A percentile compares a stretch with the other conserved stretches of the same genome.
Conservation (phyloP, 2,113 vertebrate species). For the Sinocyclocheilus grahami region DNA sequence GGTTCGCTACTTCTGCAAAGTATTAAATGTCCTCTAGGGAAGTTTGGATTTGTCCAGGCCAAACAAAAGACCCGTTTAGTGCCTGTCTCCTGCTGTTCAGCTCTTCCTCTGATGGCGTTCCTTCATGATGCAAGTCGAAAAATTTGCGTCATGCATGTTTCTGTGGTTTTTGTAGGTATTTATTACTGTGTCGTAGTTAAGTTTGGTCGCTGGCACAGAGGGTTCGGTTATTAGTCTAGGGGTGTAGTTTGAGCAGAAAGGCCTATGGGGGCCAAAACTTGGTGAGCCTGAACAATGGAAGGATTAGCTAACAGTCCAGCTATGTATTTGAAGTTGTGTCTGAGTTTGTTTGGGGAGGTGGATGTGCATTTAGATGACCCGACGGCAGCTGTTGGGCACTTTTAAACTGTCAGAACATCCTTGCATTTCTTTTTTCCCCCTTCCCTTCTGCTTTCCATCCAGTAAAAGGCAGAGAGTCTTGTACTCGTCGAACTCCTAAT, state of each 20-base stretch:
- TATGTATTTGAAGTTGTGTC: constrained; percentile 85
- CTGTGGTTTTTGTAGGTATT: constrained; percentile 32
- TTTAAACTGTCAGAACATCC: constrained; percentile 74
- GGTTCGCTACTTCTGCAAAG: constrained; percentile 67
- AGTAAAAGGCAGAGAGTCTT: not conserved
- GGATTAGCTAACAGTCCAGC: constrained; percentile 86
- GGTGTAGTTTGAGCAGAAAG: constrained; percentile 68
- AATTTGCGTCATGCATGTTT: constrained; percentile 35
- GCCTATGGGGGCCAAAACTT: constrained; percentile 81
- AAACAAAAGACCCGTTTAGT: constrained; percentile 71
- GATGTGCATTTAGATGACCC: constrained; percentile 78
- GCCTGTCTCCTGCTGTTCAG: constrained; percentile 12
- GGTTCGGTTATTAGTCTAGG: constrained; percentile 66
- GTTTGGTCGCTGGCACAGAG: constrained; percentile 55
- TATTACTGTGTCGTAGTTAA: constrained; percentile 20
- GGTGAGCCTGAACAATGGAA: constrained; percentile 84
- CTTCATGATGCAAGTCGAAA: constrained; percentile 1
- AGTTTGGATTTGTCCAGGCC: constrained; percentile 71
- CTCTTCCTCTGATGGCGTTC: constrained; percentile 18
- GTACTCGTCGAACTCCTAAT: not conserved
- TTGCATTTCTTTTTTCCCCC: not conserved
- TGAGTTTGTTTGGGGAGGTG: constrained; percentile 85
- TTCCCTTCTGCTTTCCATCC: constrained; percentile 12
- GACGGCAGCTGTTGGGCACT: constrained; percentile 74
- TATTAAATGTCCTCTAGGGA: constrained; percentile 77